Evolutionary conservation across 2,888 invertebrate genomes (phyloP).

Genomic region (Eurytoma adleriae): DNA sequence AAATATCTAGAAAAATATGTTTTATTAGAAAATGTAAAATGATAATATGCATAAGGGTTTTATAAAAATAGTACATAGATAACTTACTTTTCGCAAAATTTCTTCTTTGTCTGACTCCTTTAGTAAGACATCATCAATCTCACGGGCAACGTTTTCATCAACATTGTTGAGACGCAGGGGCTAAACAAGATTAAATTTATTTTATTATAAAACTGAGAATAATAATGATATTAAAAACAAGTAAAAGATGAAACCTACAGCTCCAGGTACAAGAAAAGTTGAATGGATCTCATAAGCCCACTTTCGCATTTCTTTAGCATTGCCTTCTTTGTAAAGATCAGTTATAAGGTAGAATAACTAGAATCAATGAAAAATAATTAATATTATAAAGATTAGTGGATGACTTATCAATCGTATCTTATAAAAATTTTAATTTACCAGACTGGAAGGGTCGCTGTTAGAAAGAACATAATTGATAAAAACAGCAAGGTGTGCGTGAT

Average conservation of each 20-base stretch:
- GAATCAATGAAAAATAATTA: conserved; percentile 61
- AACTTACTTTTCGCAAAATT: conserved; percentile 85
- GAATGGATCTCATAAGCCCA: conserved; percentile 99
- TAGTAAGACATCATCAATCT: conserved; percentile 91
- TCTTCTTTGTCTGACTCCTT: conserved; percentile 94
- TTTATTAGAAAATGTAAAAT: conserved; percentile 6
- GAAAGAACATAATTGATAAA: conserved; percentile 94
- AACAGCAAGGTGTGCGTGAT: conserved; percentile 94
- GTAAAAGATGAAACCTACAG: conserved; percentile 79
- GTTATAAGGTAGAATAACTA: conserved; percentile 93
- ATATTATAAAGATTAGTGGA: conserved; percentile 35
- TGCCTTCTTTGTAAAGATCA: conserved; percentile 91
- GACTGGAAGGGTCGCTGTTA: conserved; percentile 87
- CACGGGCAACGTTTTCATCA: conserved; percentile 91
- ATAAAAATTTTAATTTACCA: conserved; percentile 75
- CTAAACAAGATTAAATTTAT: conserved; percentile 77
- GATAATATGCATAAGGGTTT: neutral
- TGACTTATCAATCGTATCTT: neutral
- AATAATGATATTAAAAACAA: neutral
- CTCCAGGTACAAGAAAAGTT: conserved; percentile 93
- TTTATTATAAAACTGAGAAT: neutral
- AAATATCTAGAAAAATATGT: conserved; percentile 79
- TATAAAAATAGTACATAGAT: neutral
- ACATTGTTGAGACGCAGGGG: conserved; percentile 87
- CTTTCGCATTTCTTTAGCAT: conserved; percentile 93